Conservation (phyloP, 2,888 invertebrate species). For the Lypha dubia region DNA sequence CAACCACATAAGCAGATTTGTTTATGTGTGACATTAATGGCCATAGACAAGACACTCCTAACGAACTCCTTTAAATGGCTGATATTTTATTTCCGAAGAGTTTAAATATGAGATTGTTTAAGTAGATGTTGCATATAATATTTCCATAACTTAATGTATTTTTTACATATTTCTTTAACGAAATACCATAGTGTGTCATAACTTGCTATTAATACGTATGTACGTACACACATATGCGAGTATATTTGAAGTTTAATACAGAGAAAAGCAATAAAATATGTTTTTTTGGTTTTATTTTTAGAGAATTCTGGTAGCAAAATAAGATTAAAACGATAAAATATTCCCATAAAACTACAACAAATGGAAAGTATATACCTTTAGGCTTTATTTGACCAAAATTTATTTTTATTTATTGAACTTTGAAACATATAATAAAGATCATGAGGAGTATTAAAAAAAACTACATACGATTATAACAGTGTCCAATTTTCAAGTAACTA, state of each 20-base stretch:
- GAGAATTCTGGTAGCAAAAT: not conserved
- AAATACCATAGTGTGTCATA: not conserved
- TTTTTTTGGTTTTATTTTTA: not conserved
- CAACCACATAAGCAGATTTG: slow-evolving; percentile 31
- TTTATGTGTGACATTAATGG: slow-evolving; percentile 62
- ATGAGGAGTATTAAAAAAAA: no score
- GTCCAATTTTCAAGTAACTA: no score
- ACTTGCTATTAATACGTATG: not conserved
- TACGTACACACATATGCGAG: no score
- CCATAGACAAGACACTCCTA: slow-evolving; percentile 33
- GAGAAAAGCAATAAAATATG: not conserved
- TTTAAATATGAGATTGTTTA: not conserved
- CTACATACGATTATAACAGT: no score
- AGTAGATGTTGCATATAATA: slow-evolving; percentile 17
- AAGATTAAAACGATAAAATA: not conserved
- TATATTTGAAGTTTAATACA: not conserved
- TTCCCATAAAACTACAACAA: not conserved
- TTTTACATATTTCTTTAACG: slow-evolving; percentile 29
- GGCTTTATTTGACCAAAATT: not conserved
- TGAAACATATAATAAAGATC: no score
- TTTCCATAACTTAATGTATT: slow-evolving; percentile 38
- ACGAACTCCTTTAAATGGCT: not conserved
- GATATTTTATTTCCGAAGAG: not conserved
- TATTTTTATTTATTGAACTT: not conserved
- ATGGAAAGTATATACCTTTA: not conserved